A percentile compares a stretch with the other conserved stretches of the same genome.
Evolutionary conservation across 2,113 vertebrate species (phyloP).

Genomic region (Hippocampus guttulatus): DNA sequence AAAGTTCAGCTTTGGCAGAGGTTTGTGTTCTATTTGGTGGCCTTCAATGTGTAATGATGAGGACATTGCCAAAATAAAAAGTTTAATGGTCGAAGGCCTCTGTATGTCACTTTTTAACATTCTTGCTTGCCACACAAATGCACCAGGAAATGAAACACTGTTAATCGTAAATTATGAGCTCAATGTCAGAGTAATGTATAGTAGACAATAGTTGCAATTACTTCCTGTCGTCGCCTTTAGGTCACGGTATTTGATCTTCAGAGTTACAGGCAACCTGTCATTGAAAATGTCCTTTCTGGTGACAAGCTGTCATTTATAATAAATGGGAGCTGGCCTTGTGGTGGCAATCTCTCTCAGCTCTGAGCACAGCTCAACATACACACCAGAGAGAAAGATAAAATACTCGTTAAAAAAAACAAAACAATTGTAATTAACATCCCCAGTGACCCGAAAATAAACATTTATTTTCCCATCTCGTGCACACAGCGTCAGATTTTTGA

Average conservation of each 20-base stretch:
- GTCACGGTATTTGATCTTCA: conserved; percentile 42
- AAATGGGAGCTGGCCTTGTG: conserved; percentile 65
- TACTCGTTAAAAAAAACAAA: conserved; percentile 50
- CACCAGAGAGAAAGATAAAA: conserved; percentile 37
- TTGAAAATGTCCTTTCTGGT: conserved; percentile 70
- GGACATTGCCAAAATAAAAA: not conserved
- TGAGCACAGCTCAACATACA: conserved; percentile 53
- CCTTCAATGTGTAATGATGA: not conserved
- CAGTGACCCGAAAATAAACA: conserved; percentile 81
- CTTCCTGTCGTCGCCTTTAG: conserved; percentile 23
- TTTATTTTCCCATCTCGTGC: conserved; percentile 69
- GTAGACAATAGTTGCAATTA: conserved; percentile 26
- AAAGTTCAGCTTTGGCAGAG: not conserved
- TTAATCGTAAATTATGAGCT: not conserved
- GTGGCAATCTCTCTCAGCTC: conserved; percentile 64
- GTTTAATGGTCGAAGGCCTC: too few species aligned
- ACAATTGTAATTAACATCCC: conserved; percentile 85
- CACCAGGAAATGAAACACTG: not conserved
- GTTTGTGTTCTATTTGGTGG: not conserved
- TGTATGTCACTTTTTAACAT: not conserved
- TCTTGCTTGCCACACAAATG: not conserved
- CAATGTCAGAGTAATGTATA: conserved; percentile 25
- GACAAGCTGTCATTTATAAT: conserved; percentile 76
- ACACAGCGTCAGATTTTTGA: conserved; percentile 56
- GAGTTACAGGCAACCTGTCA: conserved; percentile 64